phyloP scores from a whole-genome alignment of 2,113 vertebrate genomes.

The Aix galericulata region DNA sequence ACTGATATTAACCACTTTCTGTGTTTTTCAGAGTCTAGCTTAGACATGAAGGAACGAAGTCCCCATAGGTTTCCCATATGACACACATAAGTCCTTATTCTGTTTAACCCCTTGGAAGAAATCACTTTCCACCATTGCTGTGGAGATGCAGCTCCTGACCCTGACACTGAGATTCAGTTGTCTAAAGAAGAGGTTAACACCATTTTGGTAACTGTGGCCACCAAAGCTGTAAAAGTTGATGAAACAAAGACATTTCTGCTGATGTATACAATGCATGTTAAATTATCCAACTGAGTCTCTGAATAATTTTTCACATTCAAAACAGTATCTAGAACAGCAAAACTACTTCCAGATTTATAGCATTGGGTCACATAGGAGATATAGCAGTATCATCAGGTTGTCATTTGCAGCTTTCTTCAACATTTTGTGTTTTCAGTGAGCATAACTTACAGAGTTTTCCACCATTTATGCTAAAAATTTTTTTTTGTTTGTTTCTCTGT shows the following conservation, averaged over 20 bases:
- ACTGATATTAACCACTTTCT: neutral
- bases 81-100: neutral
- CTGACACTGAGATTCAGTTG: neutral
- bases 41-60: neutral
- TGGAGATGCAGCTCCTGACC: neutral
- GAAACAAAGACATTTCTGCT: neutral
- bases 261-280: neutral
- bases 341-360: neutral
- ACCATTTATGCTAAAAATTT: neutral
- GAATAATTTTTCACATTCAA: neutral
- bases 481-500: too few species aligned
- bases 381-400: neutral
- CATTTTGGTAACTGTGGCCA: accelerated
- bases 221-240: neutral
- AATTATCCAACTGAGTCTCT: neutral
- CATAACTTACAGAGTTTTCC: neutral
- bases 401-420: neutral
- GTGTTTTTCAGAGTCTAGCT: neutral
- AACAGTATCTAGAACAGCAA: neutral
- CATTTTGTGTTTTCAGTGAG: neutral
- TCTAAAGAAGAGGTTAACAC: neutral
- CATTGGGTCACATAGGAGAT: neutral
- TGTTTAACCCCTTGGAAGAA: neutral
- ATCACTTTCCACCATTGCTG: neutral
- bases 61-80: accelerated